A percentile compares a stretch with the other conserved stretches of the same genome.
Evolutionary conservation across 2,113 vertebrate genomes (phyloP).

Genomic region (Crotalus tigris): DNA sequence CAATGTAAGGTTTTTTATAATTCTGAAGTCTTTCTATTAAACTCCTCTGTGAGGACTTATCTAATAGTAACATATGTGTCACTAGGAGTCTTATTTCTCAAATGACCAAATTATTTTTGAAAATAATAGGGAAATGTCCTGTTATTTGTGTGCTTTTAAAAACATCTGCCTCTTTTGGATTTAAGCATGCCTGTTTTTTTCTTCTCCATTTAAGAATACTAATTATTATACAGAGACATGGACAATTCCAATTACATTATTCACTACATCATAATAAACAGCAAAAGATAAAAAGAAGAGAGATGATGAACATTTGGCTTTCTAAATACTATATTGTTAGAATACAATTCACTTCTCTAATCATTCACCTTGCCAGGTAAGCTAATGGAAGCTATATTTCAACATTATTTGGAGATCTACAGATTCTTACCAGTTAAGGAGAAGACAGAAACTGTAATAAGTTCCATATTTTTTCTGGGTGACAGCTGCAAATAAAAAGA

Average conservation of each 20-base stretch:
- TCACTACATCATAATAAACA: neutral
- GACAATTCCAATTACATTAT: neutral
- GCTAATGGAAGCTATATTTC: neutral
- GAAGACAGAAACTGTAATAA: neutral
- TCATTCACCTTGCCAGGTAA: neutral
- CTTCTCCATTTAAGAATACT: neutral
- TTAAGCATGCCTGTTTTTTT: constrained; percentile 14
- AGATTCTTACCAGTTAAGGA: neutral
- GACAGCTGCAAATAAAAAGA: neutral
- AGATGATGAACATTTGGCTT: neutral
- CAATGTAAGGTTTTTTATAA: constrained; percentile 33
- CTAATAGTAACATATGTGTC: constrained; percentile 28
- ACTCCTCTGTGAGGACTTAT: constrained; percentile 41
- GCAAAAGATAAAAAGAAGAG: neutral
- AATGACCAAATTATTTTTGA: constrained; percentile 36
- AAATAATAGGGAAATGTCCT: neutral
- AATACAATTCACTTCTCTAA: neutral
- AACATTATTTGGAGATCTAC: neutral
- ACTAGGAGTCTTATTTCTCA: constrained; percentile 43
- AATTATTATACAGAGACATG: neutral
- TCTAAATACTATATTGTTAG: neutral
- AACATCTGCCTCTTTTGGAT: neutral
- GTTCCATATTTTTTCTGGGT: neutral
- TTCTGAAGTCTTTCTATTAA: constrained; percentile 26
- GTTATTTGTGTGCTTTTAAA: neutral